These are phyloP conservation scores for Pseudanteris insignis DNA, from an alignment of 2,888 invertebrate species.

Conservation along the genomic window DNA sequence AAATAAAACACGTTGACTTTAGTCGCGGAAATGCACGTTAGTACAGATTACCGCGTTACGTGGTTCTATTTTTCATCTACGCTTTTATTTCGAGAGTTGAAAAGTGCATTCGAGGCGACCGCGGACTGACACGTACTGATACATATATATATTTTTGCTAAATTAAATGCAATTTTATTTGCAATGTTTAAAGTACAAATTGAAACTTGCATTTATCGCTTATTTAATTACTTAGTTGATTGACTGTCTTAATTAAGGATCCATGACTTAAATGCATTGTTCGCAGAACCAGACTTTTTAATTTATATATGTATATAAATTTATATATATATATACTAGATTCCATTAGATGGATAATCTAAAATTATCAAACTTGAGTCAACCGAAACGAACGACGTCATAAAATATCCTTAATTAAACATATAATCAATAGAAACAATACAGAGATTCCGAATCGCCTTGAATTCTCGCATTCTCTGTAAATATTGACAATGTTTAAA, in stretches of 20 bases:
- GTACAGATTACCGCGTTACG: conserved; percentile 12
- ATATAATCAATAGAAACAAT: too few relatives aligned
- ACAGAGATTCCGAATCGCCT: too few relatives aligned
- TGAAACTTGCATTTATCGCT: conserved; percentile 18
- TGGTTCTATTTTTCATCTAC: conserved; percentile 1
- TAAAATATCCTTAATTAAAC: too few relatives aligned
- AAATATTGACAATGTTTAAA: too few relatives aligned
- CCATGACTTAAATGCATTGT: not conserved
- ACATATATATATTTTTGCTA: conserved; percentile 11
- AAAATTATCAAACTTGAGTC: too few relatives aligned
- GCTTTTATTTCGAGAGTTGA: conserved; percentile 26
- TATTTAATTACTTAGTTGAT: conserved; percentile 1
- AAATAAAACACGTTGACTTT: too few relatives aligned
- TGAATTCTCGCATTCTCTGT: too few relatives aligned
- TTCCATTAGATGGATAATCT: too few relatives aligned
- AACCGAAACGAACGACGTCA: too few relatives aligned
- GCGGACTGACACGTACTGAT: not conserved
- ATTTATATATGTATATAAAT: too few relatives aligned
- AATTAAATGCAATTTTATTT: conserved; percentile 11
- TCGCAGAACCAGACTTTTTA: too few relatives aligned
- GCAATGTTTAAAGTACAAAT: conserved; percentile 14
- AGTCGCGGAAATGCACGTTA: conserved; percentile 18
- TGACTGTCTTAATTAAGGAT: conserved; percentile 5
- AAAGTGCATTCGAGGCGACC: conserved; percentile 9
- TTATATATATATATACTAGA: not conserved